phyloP scores from a whole-genome alignment of 64 coral and sea anemone species.

The Dendrophyllia cribrosa region DNA sequence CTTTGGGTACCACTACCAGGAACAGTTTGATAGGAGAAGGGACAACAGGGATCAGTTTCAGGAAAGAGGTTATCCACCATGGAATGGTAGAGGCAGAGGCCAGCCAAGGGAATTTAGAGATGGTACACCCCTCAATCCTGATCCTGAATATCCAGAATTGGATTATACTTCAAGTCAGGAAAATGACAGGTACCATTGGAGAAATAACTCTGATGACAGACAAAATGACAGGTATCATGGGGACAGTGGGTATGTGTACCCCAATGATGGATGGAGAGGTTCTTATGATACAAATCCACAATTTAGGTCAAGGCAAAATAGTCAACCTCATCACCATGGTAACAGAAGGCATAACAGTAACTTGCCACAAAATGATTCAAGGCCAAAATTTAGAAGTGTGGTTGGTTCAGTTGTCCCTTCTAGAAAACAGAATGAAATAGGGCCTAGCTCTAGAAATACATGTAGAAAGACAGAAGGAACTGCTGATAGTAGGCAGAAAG shows the following conservation, averaged over 20 bases:
- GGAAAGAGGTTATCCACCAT: not conserved
- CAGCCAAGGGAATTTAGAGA: conserved; percentile 3
- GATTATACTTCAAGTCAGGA: not conserved
- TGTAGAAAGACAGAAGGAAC: not conserved
- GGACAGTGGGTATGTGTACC: not conserved
- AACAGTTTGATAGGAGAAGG: not conserved
- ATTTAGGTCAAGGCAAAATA: not conserved
- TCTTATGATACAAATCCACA: not conserved
- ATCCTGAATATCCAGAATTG: not conserved
- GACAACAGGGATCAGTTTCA: not conserved
- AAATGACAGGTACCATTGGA: not conserved
- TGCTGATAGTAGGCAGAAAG: not conserved
- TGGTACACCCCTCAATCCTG: not conserved
- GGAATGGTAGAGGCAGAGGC: not conserved
- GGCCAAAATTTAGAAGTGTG: not conserved
- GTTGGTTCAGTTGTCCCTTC: not conserved
- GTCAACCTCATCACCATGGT: not conserved
- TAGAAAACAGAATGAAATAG: not conserved
- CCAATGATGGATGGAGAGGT: not conserved
- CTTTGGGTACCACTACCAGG: not conserved
- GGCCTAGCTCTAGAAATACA: not conserved
- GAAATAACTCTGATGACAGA: not conserved
- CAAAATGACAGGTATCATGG: not conserved
- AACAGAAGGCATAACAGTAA: conserved; percentile 7
- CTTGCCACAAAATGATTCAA: not conserved